These are phyloP conservation scores for Pseudolycoriella hygida DNA, from an alignment of 2,888 invertebrate genomes.

Conservation along the genomic window DNA sequence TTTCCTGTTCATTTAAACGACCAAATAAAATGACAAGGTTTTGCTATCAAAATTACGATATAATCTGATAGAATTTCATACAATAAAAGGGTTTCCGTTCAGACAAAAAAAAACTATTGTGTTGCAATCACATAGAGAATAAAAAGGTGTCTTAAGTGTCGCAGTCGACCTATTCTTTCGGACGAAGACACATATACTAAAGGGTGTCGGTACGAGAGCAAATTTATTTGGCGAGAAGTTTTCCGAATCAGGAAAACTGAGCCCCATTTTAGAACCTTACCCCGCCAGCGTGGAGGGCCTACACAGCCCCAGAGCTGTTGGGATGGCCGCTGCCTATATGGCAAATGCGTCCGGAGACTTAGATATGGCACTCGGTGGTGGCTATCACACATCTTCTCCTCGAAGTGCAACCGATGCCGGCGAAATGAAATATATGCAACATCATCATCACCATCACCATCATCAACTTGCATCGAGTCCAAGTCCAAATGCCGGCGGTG, in stretches of 20 bases:
- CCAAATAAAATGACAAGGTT: no score
- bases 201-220: no score
- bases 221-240: not conserved
- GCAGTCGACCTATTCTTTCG: no score
- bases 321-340: slow-evolving; percentile 93
- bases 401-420: slow-evolving; percentile 71
- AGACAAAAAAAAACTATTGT: not conserved
- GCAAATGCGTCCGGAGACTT: slow-evolving; percentile 74
- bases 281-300: slow-evolving; percentile 35
- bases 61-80: not conserved
- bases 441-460: slow-evolving; percentile 54
- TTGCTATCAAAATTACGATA: no score
- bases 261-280: slow-evolving; percentile 34
- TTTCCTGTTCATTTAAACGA: no score
- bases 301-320: slow-evolving; percentile 47
- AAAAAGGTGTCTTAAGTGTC: not conserved
- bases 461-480: slow-evolving; percentile 46
- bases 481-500: slow-evolving; percentile 35
- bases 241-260: slow-evolving; percentile 25
- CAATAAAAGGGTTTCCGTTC: not conserved
- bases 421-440: slow-evolving; percentile 89
- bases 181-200: no score
- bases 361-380: slow-evolving; percentile 54
- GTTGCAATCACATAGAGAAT: not conserved
- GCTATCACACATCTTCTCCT: slow-evolving; percentile 63